A percentile compares a stretch with the other conserved stretches of the same genome.
These are phyloP conservation scores for Sepiola atlantica DNA, from an alignment of 2,888 invertebrate genomes.

Conservation along the genomic window DNA sequence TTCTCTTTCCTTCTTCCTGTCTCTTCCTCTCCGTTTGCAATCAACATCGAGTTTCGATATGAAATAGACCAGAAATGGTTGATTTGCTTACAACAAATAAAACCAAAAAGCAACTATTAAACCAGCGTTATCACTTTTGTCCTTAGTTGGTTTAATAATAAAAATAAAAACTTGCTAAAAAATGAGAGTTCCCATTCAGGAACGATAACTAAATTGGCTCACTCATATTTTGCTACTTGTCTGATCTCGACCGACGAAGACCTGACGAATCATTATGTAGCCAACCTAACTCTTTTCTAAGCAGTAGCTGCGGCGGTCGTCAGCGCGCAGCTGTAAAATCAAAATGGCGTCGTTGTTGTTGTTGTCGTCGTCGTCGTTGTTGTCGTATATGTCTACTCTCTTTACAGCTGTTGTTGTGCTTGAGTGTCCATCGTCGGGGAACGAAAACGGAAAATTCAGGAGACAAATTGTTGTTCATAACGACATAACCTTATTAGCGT, in stretches of 20 bases:
- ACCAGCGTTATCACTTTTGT: too few relatives aligned
- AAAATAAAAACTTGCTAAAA: not conserved
- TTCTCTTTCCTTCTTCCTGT: too few relatives aligned
- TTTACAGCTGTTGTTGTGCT: not conserved
- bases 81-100: too few relatives aligned
- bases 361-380: not conserved
- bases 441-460: not conserved
- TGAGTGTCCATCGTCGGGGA: not conserved
- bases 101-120: too few relatives aligned
- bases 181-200: not conserved
- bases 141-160: not conserved
- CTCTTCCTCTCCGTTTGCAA: too few relatives aligned
- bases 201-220: conserved; percentile 19
- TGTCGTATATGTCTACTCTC: too few relatives aligned
- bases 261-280: not conserved
- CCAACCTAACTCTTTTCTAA: not conserved
- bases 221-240: conserved; percentile 32
- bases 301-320: not conserved
- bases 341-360: not conserved
- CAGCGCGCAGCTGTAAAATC: not conserved
- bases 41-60: too few relatives aligned
- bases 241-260: not conserved
- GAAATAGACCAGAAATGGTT: too few relatives aligned
- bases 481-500: not conserved
- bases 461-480: not conserved